Evolutionary conservation across 2,113 vertebrate species (phyloP), one percentile per base, ranked within the genome.

Genomic region (Pomatostomus ruficeps): DNA sequence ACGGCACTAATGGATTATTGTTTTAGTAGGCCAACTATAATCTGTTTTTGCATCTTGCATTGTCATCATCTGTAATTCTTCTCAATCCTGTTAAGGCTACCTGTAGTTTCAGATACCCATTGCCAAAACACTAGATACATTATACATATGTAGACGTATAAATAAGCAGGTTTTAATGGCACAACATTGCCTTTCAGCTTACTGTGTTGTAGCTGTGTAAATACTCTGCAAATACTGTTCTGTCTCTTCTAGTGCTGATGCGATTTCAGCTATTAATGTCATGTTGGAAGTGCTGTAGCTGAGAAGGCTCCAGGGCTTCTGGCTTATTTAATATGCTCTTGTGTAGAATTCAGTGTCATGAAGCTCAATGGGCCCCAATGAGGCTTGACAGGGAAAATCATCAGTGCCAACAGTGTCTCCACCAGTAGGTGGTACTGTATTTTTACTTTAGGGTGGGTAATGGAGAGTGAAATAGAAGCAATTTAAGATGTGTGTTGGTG

Each of bases 21-120:
- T 77, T 97, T 97, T 96, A 97, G 61, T 66, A 95, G 92, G 80
- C 75, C 95, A 94, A 65, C 96, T 97, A 96, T 97, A 98, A 97
- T 97, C 96, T 93, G 77, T 94, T 91, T 96, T 81, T 91, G 78
- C 81, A 91, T 91, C 85, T 96, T 97, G 97, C 97, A 93, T 96
- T 93, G 97, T 98, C 98, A 98, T 97, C 67, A 87, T 89, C 88
- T 97, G 43, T 97, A 98, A 98, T 98, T 97, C 97, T 96, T 89
- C 49, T 86, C 83, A 97, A 98, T 98, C 98, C 94, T 95, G 93
- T 98, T 98, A 97, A 97, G 96, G 87, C 42, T 91, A 55, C 14
- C 15, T 62, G 36, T 63, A 58, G 77, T 77, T 92, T 93, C 78
- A 96, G 85, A 93, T 62, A 72, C 62, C 35, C 52, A 90, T 91